phyloP scores from a whole-genome alignment of 2,888 invertebrate genomes.

The Dasysyrphus tricinctus region DNA sequence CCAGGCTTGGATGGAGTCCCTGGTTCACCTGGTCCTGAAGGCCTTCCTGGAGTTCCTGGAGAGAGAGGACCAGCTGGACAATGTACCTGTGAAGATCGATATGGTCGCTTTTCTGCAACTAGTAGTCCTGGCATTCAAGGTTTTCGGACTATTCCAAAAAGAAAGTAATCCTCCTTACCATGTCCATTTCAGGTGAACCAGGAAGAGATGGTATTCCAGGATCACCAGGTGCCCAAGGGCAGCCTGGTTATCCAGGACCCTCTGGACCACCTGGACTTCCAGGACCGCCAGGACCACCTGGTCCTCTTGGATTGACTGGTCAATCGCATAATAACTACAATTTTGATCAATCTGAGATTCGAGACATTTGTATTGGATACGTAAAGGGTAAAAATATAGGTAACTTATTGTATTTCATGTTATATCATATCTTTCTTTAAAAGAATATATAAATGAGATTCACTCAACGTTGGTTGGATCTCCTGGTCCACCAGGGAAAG shows the following conservation, averaged over 20 bases:
- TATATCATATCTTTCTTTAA: constrained; percentile 67
- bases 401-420: not conserved
- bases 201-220: constrained; percentile 61
- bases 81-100: constrained; percentile 53
- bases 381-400: constrained; percentile 87
- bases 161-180: not conserved
- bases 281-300: constrained; percentile 83
- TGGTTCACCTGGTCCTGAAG: constrained; percentile 80
- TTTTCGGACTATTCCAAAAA: not conserved
- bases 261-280: constrained; percentile 83
- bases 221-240: constrained; percentile 77
- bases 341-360: constrained; percentile 86
- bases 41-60: constrained; percentile 85
- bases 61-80: constrained; percentile 83
- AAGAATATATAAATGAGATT: constrained; percentile 90
- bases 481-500: constrained; percentile 87
- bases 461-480: constrained; percentile 86
- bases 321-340: constrained; percentile 50
- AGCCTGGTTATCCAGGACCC: constrained; percentile 84
- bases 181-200: constrained; percentile 85
- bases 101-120: not conserved
- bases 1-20: constrained; percentile 70
- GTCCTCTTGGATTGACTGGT: constrained; percentile 31
- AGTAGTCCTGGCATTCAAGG: constrained; percentile 40
- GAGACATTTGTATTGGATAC: constrained; percentile 91